phyloP scores from a whole-genome alignment of 2,888 invertebrate genomes.

The Anticlea derivata region DNA sequence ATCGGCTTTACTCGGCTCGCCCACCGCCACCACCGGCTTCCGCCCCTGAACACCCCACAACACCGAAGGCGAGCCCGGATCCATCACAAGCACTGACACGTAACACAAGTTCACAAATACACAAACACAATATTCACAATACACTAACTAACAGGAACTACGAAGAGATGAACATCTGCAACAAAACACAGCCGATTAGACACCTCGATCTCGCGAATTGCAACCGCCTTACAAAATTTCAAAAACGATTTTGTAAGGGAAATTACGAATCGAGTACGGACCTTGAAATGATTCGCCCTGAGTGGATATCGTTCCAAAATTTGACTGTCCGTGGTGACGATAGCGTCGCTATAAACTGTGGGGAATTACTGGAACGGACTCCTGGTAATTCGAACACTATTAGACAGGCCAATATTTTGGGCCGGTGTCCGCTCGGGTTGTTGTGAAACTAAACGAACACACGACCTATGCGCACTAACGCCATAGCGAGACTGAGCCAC shows the following conservation, averaged over 20 bases:
- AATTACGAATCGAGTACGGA: slow-evolving; percentile 81
- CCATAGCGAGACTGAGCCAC: slow-evolving; percentile 85
- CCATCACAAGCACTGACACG: slow-evolving; percentile 77
- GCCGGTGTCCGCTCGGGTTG: slow-evolving; percentile 84
- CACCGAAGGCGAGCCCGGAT: slow-evolving; percentile 78
- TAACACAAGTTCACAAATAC: slow-evolving; percentile 72
- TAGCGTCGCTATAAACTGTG: slow-evolving; percentile 61
- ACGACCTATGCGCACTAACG: slow-evolving; percentile 75
- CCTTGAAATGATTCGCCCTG: slow-evolving; percentile 82
- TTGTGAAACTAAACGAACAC: slow-evolving; percentile 77
- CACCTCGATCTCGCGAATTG: slow-evolving; percentile 44
- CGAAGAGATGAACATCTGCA: slow-evolving; percentile 82
- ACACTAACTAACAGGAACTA: slow-evolving; percentile 74
- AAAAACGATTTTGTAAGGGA: slow-evolving; percentile 76
- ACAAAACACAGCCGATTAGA: slow-evolving; percentile 66
- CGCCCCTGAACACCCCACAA: slow-evolving; percentile 77
- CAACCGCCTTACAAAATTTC: slow-evolving; percentile 66
- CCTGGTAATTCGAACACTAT: slow-evolving; percentile 77
- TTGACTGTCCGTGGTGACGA: slow-evolving; percentile 80
- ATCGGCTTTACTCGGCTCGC: slow-evolving; percentile 68
- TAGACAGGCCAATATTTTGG: slow-evolving; percentile 84
- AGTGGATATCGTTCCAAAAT: slow-evolving; percentile 85
- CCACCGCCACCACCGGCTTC: slow-evolving; percentile 58
- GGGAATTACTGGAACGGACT: slow-evolving; percentile 74
- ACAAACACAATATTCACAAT: slow-evolving; percentile 73